phyloP scores from a whole-genome alignment of 2,113 vertebrate genomes.

The Albula glossodonta region DNA sequence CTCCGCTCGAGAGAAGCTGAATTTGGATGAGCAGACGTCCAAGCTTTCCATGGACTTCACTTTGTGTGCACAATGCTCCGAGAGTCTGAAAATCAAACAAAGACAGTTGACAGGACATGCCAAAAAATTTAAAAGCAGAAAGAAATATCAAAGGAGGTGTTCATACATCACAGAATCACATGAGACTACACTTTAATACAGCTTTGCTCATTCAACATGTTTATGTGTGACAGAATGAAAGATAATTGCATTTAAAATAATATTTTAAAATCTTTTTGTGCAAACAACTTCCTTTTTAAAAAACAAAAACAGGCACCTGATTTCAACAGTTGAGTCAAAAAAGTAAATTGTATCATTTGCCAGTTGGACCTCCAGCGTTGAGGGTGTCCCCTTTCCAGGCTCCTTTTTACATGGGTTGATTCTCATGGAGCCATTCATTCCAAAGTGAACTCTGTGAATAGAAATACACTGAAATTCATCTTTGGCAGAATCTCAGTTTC shows the following conservation, averaged over 20 bases:
- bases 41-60: slow-evolving; percentile 76
- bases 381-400: slow-evolving; percentile 52
- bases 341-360: slow-evolving; percentile 81
- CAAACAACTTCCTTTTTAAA: neutral
- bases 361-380: slow-evolving; percentile 79
- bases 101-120: slow-evolving; percentile 30
- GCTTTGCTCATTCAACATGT: neutral
- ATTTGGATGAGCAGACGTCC: slow-evolving; percentile 86
- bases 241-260: neutral
- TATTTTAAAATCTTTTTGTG: neutral
- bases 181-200: neutral
- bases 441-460: slow-evolving; percentile 85
- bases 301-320: slow-evolving; percentile 74
- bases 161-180: neutral
- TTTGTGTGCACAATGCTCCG: slow-evolving; percentile 75
- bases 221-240: neutral
- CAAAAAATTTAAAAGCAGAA: slow-evolving; percentile 50
- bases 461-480: neutral
- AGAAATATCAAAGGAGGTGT: neutral
- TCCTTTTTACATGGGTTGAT: slow-evolving; percentile 75
- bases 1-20: slow-evolving; percentile 78
- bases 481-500: too few relatives aligned
- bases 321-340: slow-evolving; percentile 82
- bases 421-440: slow-evolving; percentile 88
- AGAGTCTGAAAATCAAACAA: slow-evolving; percentile 63